Percentiles rank a stretch among this genome's conserved stretches.
Conservation (phyloP, 2,888 invertebrate genomes). For the Halocaridina rubra region DNA sequence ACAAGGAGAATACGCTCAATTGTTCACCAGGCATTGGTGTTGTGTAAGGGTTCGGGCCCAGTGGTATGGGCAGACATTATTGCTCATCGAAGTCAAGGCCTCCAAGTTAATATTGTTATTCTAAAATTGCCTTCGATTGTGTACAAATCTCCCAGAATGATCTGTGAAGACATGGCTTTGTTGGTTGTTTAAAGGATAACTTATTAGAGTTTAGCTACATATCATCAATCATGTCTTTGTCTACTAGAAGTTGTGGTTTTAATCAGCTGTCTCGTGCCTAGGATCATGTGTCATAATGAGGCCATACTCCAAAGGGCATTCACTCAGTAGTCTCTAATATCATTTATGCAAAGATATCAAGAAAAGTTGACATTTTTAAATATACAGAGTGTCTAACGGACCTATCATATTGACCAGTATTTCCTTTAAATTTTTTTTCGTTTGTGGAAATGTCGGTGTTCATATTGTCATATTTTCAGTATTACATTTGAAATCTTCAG, state of each 20-base stretch:
- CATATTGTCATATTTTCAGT: too few species aligned
- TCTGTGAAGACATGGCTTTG: slow-evolving; percentile 59
- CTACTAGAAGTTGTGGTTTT: slow-evolving; percentile 33
- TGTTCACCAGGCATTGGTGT: slow-evolving; percentile 33
- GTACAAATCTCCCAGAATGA: slow-evolving; percentile 57
- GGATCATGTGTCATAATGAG: slow-evolving; percentile 13
- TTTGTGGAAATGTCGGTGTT: background rate
- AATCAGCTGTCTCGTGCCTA: slow-evolving; percentile 14
- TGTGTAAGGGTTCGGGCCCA: slow-evolving; percentile 33
- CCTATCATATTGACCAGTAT: too few species aligned
- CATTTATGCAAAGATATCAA: too few species aligned
- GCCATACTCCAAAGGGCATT: background rate
- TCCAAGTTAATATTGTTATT: slow-evolving; percentile 21
- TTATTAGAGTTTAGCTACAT: slow-evolving; percentile 54
- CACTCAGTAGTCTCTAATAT: background rate
- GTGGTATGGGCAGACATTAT: slow-evolving; percentile 8
- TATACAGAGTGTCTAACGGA: too few species aligned
- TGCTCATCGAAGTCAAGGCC: background rate
- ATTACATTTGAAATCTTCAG: too few species aligned
- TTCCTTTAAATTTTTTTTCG: background rate
- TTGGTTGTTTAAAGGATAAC: slow-evolving; percentile 60
- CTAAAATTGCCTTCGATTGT: slow-evolving; percentile 56
- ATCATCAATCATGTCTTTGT: slow-evolving; percentile 59
- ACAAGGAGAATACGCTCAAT: slow-evolving; percentile 42
- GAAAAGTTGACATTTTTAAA: too few species aligned